A percentile compares a stretch with the other conserved stretches of the same genome.
Conservation (phyloP, 2,113 vertebrate genomes). For the Haemorhous mexicanus region DNA sequence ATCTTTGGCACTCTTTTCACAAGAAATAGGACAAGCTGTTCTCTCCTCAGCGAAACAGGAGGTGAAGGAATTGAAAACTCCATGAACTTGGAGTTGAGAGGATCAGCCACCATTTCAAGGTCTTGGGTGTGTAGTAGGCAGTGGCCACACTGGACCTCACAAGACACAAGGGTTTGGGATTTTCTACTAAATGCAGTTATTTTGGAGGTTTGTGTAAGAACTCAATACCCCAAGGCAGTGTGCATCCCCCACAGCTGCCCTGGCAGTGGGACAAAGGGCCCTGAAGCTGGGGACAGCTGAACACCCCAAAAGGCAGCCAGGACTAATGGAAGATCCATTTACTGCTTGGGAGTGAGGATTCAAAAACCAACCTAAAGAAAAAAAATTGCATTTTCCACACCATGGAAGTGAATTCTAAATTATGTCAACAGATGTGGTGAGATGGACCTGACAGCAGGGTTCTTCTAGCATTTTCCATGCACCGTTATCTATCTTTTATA, state of each 20-base stretch:
- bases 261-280: neutral
- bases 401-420: neutral
- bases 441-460: neutral
- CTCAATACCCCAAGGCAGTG: fast-evolving
- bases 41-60: neutral
- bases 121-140: neutral
- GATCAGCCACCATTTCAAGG: neutral
- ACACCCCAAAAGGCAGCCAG: neutral
- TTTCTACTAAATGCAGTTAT: neutral
- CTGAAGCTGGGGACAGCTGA: neutral
- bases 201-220: neutral
- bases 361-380: neutral
- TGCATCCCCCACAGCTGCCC: neutral
- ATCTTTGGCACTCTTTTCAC: neutral
- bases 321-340: neutral
- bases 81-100: neutral
- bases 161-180: neutral
- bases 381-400: neutral
- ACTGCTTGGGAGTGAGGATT: neutral
- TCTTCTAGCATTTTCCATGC: neutral
- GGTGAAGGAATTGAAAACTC: neutral
- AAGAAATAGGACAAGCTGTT: slow-evolving; percentile 13
- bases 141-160: fast-evolving
- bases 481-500: neutral
- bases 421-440: neutral